Conservation (phyloP, 1,140 invertebrate genomes). For the Rhynchophorus ferrugineus region DNA sequence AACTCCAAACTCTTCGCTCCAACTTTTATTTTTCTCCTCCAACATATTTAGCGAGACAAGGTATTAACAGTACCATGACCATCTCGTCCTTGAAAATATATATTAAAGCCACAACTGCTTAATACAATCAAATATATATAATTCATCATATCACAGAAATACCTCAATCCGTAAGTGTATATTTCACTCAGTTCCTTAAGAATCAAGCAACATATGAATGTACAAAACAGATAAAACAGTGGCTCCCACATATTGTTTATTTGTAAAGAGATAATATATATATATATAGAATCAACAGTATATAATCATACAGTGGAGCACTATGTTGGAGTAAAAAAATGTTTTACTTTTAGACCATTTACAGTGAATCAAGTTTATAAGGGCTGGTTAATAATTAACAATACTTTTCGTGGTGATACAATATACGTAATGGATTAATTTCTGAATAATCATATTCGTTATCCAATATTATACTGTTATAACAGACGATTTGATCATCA, state of each 20-base stretch:
- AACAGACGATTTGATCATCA: slow-evolving; percentile 10
- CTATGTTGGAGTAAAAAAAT: slow-evolving; percentile 22
- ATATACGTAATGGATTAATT: slow-evolving; percentile 13
- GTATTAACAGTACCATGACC: slow-evolving; percentile 14
- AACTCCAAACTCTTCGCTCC: slow-evolving; percentile 25
- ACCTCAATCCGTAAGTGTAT: slow-evolving; percentile 5
- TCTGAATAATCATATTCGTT: slow-evolving; percentile 15
- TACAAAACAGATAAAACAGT: slow-evolving; percentile 4
- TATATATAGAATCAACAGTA: slow-evolving; percentile 12
- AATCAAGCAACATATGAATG: slow-evolving; percentile 5
- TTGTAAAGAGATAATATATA: slow-evolving; percentile 17
- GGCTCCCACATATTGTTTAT: not conserved
- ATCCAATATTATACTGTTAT: slow-evolving; percentile 24
- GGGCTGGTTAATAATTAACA: slow-evolving; percentile 17
- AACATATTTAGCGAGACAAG: slow-evolving; percentile 17
- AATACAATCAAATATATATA: slow-evolving; percentile 18
- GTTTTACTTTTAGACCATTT: slow-evolving; percentile 17
- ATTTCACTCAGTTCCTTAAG: slow-evolving; percentile 23
- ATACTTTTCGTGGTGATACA: slow-evolving; percentile 15
- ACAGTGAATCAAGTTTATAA: slow-evolving; percentile 21
- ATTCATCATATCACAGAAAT: slow-evolving; percentile 19
- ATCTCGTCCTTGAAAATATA: slow-evolving; percentile 12
- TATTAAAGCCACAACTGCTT: slow-evolving; percentile 5
- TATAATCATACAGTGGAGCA: slow-evolving; percentile 19
- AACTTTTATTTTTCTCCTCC: slow-evolving; percentile 19